Conservation (phyloP, 2,888 invertebrate species). For the Oligia fasciuncula region DNA sequence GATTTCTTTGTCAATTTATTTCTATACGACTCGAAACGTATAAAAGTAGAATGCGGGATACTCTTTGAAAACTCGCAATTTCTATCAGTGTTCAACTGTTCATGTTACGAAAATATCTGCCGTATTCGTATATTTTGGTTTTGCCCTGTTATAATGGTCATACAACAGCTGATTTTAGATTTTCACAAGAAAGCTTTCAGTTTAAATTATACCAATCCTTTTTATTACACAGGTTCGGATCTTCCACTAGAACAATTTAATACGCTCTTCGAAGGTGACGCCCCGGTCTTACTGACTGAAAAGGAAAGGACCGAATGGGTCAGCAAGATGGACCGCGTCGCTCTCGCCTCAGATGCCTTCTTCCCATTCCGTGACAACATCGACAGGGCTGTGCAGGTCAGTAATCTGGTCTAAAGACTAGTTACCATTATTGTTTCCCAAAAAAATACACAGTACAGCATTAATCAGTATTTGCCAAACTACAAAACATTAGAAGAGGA, state of each 20-base stretch:
- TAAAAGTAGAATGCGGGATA: neutral
- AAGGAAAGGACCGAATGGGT: constrained; percentile 93
- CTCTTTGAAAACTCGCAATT: neutral
- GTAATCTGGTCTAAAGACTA: neutral
- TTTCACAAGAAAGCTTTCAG: neutral
- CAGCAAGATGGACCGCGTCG: constrained; percentile 93
- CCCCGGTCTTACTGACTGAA: constrained; percentile 92
- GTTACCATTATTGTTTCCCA: neutral
- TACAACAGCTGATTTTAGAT: neutral
- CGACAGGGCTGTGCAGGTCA: constrained; percentile 96
- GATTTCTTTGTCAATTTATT: neutral
- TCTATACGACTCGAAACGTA: neutral
- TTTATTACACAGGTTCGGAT: constrained; percentile 91
- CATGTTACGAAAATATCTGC: neutral
- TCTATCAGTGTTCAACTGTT: neutral
- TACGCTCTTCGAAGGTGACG: constrained; percentile 91
- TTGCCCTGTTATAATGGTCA: neutral
- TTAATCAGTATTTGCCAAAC: neutral
- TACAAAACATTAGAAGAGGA: neutral
- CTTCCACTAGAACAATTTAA: constrained; percentile 94
- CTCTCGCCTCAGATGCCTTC: constrained; percentile 98
- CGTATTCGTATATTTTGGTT: neutral
- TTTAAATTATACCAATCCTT: neutral
- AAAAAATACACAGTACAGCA: neutral
- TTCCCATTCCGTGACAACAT: constrained; percentile 99